Base-by-base conservation (phyloP, 92 coral and sea anemone species). In the Diadumene lineata region DNA sequence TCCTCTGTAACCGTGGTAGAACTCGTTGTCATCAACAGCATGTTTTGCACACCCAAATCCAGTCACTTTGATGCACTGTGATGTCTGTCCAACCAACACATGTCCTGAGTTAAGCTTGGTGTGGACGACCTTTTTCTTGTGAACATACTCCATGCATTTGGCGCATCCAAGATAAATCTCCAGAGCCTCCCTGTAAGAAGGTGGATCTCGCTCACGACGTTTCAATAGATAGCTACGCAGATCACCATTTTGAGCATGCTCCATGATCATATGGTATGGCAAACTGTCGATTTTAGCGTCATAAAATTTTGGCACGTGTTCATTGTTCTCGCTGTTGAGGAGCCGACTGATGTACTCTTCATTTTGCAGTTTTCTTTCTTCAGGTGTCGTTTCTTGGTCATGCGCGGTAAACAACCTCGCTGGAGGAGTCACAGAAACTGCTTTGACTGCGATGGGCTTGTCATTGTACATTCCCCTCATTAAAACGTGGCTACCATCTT, bases 201-300 rank as follows among this genome's bases (percentile, higher is more conserved):
- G 65, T 19, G 26, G 19, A n/a, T 50, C 21, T 7, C 60, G 46
- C 33, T 76, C 72, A 34, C 58, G 58, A 24, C 81, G 61, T 16
- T 27, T 31, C 50, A 15, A 30, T 34, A 76, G 72, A 27, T 63
- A 76, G 23, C 61, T 43, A 6, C 50, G 81, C 32, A 76, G 51
- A 61, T 76, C 70, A 25, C 61, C 73, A 15, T 76, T 64, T 19
- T 56, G 19, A 43, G 66, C 21, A 61, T 60, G 38, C 17, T 64
- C 81, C 32, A 34, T 64, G 10, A 76, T 51, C 73, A 64, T 50
- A 22, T 76, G 72, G 25, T 50, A 64, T 10, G 81, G 81, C 26
- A 50, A 51, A 16, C 32, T 30, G 16, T 2, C 53, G 50, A 56
- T 30, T 65, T 76, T 73, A 76, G 72, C 63, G 55, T 48, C 18